phyloP scores from a whole-genome alignment of 2,113 vertebrate species.

The Stigmatopora nigra region DNA sequence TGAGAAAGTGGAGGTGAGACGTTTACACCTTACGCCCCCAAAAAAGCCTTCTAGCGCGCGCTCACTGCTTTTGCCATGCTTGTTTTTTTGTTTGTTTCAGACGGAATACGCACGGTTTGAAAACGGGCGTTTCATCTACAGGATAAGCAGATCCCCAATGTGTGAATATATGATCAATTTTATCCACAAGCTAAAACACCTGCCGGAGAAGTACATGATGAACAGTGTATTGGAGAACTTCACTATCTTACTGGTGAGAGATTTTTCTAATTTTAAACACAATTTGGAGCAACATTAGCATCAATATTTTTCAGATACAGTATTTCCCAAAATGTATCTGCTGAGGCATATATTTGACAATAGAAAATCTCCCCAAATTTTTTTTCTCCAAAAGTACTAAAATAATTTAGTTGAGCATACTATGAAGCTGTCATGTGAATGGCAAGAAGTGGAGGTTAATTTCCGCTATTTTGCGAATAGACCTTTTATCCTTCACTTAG shows the following conservation, averaged over 20 bases:
- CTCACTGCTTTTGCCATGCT: not conserved
- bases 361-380: not conserved
- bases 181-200: constrained; percentile 98
- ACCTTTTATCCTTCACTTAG: not conserved
- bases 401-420: not conserved
- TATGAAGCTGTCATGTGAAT: not conserved
- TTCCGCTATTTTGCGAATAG: not conserved
- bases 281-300: constrained; percentile 49
- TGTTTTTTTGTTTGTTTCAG: constrained; percentile 52
- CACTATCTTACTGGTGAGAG: constrained; percentile 92
- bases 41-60: not conserved
- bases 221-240: constrained; percentile 99
- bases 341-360: not conserved
- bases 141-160: constrained; percentile 98
- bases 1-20: constrained; percentile 95
- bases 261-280: constrained; percentile 62
- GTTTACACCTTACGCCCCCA: not conserved
- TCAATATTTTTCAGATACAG: not conserved
- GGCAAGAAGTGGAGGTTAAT: not conserved
- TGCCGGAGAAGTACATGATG: constrained; percentile 99
- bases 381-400: not conserved
- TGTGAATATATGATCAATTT: constrained; percentile 99
- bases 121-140: constrained; percentile 93
- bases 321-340: not conserved
- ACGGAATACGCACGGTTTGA: constrained; percentile 98